Conservation (phyloP, 1,140 invertebrate species). For the Caenorhabditis inopinata region DNA sequence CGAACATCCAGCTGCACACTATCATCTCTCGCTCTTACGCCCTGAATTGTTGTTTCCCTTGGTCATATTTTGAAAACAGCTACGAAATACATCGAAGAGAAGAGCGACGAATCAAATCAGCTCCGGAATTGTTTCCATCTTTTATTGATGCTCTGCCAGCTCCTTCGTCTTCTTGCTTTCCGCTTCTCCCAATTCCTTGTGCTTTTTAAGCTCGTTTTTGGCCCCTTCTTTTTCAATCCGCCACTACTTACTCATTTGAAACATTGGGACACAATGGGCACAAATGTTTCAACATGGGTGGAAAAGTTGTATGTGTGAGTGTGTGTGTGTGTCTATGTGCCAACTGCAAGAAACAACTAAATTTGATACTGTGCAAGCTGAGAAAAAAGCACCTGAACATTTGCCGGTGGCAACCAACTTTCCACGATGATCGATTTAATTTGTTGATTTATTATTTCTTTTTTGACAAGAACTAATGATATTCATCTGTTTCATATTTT, state of each 20-base stretch:
- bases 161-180: conserved; percentile 16
- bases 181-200: neutral
- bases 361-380: conserved; percentile 16
- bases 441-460: too few relatives aligned
- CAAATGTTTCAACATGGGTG: neutral
- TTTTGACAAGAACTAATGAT: too few relatives aligned
- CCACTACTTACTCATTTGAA: conserved; percentile 8
- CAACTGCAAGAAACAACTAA: neutral
- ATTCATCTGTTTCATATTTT: too few relatives aligned
- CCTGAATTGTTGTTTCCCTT: conserved; percentile 14
- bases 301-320: neutral
- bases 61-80: conserved; percentile 28
- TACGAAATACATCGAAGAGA: conserved; percentile 20
- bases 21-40: neutral
- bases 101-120: conserved; percentile 9
- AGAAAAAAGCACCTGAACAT: too few relatives aligned
- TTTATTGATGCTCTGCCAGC: conserved; percentile 5
- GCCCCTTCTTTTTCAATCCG: neutral
- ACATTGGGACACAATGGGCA: neutral
- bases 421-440: too few relatives aligned
- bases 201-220: neutral
- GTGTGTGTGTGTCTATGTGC: too few relatives aligned
- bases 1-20: neutral
- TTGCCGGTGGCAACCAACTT: too few relatives aligned
- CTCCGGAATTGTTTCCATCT: conserved; percentile 5